Evolutionary conservation across 2,797 vertebrate species (phyloP), one percentile per base, ranked within the genome.

Genomic region (Onychomys torridus): DNA sequence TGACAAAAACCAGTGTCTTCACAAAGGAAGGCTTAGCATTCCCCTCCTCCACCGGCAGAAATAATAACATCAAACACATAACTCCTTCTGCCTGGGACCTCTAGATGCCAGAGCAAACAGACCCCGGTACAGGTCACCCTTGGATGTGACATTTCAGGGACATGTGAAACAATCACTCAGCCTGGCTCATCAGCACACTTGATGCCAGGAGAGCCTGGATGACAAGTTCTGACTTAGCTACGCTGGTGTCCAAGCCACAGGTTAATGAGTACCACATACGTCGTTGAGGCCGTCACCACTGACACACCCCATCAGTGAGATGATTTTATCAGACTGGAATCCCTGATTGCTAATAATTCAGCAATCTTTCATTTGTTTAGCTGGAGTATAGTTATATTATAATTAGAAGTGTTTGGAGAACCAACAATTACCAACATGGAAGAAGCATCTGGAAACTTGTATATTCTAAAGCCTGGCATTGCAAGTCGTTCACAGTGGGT

Each of bases 91-190:
- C 0, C 0, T 0, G 0, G 78, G 25, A 9, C 0, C 0, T 1
- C 37, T 49, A 3, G 1, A 57, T 43, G 27, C 0, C 4, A 0
- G 3, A 57, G 14, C 0, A 0, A 27, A 40, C 59, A 13, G 37
- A 4, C 4, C 84, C 14, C 32, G 32, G 19, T 0, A 25, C 0
- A 2, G 90, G 57, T 85, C 57, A 83, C 5, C 4, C n/a, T 23
- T 52, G 79, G 10, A 55, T 46, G 65, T 25, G 69, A 1, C 73
- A 92, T 55, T 46, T 57, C 76, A 13, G 85, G 76, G 76, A 89
- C 73, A 73, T 11, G 52, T 67, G 52, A 34, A 52, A 77, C 43
- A 61, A 5, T 93, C 49, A 61, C 32, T 67, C 37, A 82, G 52
- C 40, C 65, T 79, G 23, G 77, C 90, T 90, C 11, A 10, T 49